phyloP scores from a whole-genome alignment of 2,797 vertebrate species.

The Oreonectes daqikongensis region DNA sequence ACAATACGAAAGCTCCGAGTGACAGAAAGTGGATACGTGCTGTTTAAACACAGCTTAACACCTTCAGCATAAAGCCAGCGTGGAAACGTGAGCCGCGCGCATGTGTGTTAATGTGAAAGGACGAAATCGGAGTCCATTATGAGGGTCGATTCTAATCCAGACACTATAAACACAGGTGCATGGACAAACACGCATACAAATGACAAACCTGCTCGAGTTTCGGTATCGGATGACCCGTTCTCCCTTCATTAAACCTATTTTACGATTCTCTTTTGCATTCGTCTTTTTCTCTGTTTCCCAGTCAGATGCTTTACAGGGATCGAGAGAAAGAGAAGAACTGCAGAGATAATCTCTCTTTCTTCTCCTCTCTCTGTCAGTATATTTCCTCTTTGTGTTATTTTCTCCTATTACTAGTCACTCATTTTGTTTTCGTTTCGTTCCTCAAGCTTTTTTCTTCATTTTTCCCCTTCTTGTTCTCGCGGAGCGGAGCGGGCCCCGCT shows the following conservation, averaged over 20 bases:
- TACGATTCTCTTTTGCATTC: neutral
- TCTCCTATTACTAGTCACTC: slow-evolving; percentile 53
- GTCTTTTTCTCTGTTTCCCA: neutral
- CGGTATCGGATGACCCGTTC: slow-evolving; percentile 35
- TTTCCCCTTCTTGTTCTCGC: slow-evolving; percentile 17
- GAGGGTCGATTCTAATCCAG: slow-evolving; percentile 38
- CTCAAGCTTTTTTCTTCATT: slow-evolving; percentile 27
- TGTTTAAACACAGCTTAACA: slow-evolving; percentile 78
- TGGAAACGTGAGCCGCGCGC: slow-evolving; percentile 69
- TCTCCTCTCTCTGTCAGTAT: slow-evolving; percentile 52
- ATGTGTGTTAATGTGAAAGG: slow-evolving; percentile 39
- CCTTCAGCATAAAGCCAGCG: slow-evolving; percentile 73
- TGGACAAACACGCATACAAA: slow-evolving; percentile 48
- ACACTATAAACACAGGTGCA: slow-evolving; percentile 53
- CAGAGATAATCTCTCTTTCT: slow-evolving; percentile 32
- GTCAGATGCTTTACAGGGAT: neutral
- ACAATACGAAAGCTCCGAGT: slow-evolving; percentile 19
- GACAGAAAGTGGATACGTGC: slow-evolving; percentile 74
- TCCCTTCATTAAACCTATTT: neutral
- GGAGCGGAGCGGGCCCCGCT: neutral
- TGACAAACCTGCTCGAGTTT: slow-evolving; percentile 33
- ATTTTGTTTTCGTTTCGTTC: slow-evolving; percentile 66
- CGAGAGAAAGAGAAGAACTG: neutral
- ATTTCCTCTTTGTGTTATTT: slow-evolving; percentile 71
- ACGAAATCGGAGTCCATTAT: slow-evolving; percentile 25